Conservation (phyloP, 2,888 invertebrate genomes). For the Strigamia crassipes region DNA sequence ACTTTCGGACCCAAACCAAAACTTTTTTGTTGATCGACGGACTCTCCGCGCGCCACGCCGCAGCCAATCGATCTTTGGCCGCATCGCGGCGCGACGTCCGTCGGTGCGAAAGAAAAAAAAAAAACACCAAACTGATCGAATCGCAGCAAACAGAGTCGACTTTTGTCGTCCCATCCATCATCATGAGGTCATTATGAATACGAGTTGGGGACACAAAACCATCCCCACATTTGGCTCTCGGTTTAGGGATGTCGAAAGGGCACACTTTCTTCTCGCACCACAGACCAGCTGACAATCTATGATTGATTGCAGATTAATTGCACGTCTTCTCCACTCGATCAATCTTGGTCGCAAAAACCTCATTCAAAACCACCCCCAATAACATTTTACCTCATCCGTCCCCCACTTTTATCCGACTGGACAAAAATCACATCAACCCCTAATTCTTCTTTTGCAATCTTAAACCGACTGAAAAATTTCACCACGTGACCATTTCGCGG, state of each 20-base stretch:
- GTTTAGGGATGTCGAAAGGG: constrained; percentile 8
- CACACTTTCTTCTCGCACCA: constrained; percentile 27
- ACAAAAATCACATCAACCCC: constrained; percentile 12
- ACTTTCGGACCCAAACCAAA: no score
- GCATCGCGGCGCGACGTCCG: no score
- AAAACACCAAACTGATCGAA: not conserved
- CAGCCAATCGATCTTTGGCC: no score
- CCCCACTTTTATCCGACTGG: not conserved
- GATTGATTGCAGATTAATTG: constrained; percentile 44
- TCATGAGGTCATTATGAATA: constrained; percentile 25
- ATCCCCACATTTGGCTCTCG: not conserved
- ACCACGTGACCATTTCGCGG: not conserved
- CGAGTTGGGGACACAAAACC: not conserved
- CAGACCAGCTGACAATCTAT: constrained; percentile 38
- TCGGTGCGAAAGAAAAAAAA: no score
- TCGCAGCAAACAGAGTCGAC: not conserved
- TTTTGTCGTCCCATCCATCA: constrained; percentile 13
- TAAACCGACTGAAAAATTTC: not conserved
- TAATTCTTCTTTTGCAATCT: not conserved
- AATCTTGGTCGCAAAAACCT: constrained; percentile 26
- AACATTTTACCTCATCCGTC: not conserved
- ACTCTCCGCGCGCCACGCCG: no score
- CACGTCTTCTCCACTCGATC: constrained; percentile 28
- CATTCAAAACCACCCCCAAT: not conserved
- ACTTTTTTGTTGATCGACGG: no score